Evolutionary conservation across 2,888 invertebrate genomes (phyloP).

Genomic region (Dioctria rufipes): DNA sequence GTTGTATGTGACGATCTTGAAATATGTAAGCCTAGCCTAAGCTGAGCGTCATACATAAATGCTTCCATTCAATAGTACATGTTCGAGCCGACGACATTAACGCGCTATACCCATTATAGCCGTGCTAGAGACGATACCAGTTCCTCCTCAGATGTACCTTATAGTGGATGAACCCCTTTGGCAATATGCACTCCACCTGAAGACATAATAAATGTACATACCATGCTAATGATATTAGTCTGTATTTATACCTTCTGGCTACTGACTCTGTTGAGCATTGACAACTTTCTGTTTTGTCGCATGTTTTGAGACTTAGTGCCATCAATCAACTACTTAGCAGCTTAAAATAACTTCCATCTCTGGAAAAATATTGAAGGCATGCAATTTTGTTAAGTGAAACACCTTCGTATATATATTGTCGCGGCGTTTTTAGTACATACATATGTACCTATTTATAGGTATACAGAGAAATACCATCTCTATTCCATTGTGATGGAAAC

Average conservation of each 20-base stretch:
- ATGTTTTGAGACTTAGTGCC: constrained; percentile 39
- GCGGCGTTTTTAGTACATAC: too few relatives aligned
- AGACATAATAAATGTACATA: constrained; percentile 26
- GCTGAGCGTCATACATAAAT: not conserved
- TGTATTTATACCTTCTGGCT: constrained; percentile 8
- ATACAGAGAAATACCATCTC: too few relatives aligned
- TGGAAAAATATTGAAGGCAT: too few relatives aligned
- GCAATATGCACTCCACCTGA: not conserved
- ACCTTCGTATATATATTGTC: too few relatives aligned
- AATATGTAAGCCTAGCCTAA: too few relatives aligned
- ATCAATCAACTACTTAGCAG: constrained; percentile 33
- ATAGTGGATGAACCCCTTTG: not conserved
- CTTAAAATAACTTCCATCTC: not conserved
- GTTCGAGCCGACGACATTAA: not conserved
- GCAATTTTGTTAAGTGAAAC: too few relatives aligned
- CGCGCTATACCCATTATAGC: constrained; percentile 1
- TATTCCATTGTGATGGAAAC: too few relatives aligned
- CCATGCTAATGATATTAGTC: constrained; percentile 27
- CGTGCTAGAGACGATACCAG: not conserved
- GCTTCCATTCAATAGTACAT: constrained; percentile 16
- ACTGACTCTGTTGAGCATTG: not conserved
- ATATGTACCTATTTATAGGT: too few relatives aligned
- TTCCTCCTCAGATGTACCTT: not conserved
- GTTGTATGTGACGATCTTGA: too few relatives aligned
- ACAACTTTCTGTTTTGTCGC: constrained; percentile 45